These are phyloP conservation scores for Electrophaes corylata DNA, from an alignment of 2,888 invertebrate genomes.

Conservation along the genomic window DNA sequence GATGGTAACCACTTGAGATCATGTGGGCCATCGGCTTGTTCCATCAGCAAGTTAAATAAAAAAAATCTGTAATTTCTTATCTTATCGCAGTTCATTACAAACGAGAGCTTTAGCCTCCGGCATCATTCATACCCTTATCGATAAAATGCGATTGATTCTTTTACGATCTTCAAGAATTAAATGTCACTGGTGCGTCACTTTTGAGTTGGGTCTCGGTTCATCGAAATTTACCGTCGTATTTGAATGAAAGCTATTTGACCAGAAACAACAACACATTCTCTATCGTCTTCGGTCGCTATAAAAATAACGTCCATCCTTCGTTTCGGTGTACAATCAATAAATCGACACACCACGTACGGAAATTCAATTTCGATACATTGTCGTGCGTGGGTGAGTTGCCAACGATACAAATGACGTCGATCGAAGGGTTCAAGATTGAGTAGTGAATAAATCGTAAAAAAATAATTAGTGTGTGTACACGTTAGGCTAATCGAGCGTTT, in stretches of 20 bases:
- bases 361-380: constrained; percentile 63
- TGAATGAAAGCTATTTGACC: constrained; percentile 38
- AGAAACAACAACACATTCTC: constrained; percentile 44
- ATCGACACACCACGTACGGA: constrained; percentile 57
- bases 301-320: constrained; percentile 54
- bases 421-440: constrained; percentile 52
- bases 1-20: no score
- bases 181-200: constrained; percentile 54
- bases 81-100: constrained; percentile 54
- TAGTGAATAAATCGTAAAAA: constrained; percentile 58
- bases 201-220: constrained; percentile 42
- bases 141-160: constrained; percentile 53
- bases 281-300: constrained; percentile 45
- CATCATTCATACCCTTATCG: constrained; percentile 48
- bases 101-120: constrained; percentile 42
- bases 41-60: constrained; percentile 27
- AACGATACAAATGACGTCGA: constrained; percentile 60
- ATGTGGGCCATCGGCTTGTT: no score
- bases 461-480: constrained; percentile 73
- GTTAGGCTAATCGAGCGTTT: constrained; percentile 80
- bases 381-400: constrained; percentile 60
- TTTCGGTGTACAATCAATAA: constrained; percentile 57
- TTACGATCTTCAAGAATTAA: constrained; percentile 50
- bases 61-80: constrained; percentile 54
- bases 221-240: constrained; percentile 29